Evolutionary conservation across 2,888 invertebrate species (phyloP), one percentile per base, ranked within the genome.

Genomic region (Synergus gifuensis): DNA sequence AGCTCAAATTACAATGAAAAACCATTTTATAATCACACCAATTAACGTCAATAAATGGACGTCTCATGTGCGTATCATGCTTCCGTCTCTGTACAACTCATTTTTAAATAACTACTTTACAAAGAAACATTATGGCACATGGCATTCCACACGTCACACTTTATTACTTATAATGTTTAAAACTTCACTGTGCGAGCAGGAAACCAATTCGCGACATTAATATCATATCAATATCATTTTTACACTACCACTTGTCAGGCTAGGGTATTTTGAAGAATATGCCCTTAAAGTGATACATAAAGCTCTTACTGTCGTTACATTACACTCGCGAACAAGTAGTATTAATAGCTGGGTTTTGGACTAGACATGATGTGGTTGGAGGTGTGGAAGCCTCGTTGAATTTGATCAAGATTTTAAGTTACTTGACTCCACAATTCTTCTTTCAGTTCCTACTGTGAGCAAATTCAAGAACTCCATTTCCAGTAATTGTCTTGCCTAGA

Each of bases 391-490:
- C 86, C 87, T 89, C 80, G 88, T 87, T 79, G 87, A 87, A 87
- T 86, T 90, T 87, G 92, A 93, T 93, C 93, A 93, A 90, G 93
- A 93, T 89, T 93, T 93, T 85, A 92, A 90, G 83, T 91, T 91
- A 83, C 93, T 93, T 18, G 91, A 85, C 80, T 93, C 93, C 64
- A 94, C 94, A 77, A 93, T 94, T 86, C 96, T 93, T 89, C 97
- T 95, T 91, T 98, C 98, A 81, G 98, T 98, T 89, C 97, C 97
- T 84, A 95, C 93, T 88, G 96, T 95, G 86, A 98, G 93, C 88
- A 99, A 94, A 92, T 96, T 97, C 90, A 95, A 95, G 93, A 98
- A 98, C 93, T 99, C 99, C 93, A 96, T 94, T 91, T 98, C 98
- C 90, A 99, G 94, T 89, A 96, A 94, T 93, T 98, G 98, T 83